Conservation (phyloP, 1,140 invertebrate species). For the Papilio helenus region DNA sequence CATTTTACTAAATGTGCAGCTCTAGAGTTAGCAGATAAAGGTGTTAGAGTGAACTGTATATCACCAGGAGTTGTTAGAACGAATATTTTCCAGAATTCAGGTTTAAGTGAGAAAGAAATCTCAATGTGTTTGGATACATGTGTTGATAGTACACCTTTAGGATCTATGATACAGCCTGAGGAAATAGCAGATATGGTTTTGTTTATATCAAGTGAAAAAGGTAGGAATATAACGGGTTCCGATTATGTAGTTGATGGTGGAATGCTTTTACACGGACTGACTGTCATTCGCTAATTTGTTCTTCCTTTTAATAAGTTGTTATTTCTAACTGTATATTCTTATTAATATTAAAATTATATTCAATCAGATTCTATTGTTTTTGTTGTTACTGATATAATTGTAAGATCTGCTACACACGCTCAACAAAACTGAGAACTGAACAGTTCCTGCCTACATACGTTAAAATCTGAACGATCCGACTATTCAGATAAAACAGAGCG, state of each 20-base stretch:
- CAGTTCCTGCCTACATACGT: too few relatives aligned
- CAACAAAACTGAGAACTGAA: too few relatives aligned
- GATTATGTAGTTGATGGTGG: conserved; percentile 9
- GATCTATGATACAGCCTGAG: background rate
- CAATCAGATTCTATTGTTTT: background rate
- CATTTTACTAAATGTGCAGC: conserved; percentile 13
- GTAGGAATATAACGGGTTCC: background rate
- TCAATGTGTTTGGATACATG: background rate
- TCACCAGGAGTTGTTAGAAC: background rate
- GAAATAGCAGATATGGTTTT: background rate
- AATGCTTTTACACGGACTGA: background rate
- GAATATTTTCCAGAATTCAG: background rate
- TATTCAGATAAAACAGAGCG: too few relatives aligned
- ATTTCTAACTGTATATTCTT: background rate
- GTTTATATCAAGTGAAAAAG: background rate
- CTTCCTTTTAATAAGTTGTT: background rate
- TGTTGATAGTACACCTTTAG: background rate
- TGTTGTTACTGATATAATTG: background rate
- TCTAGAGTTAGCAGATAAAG: background rate
- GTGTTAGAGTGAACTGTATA: background rate
- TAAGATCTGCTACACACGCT: background rate
- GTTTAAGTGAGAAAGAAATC: background rate
- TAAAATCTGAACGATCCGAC: too few relatives aligned
- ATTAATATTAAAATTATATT: background rate
- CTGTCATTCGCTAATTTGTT: background rate